Percentiles rank a stretch among this genome's conserved stretches.
Conservation (phyloP, 2,888 invertebrate species). For the Zaprionus obscuricornis region DNA sequence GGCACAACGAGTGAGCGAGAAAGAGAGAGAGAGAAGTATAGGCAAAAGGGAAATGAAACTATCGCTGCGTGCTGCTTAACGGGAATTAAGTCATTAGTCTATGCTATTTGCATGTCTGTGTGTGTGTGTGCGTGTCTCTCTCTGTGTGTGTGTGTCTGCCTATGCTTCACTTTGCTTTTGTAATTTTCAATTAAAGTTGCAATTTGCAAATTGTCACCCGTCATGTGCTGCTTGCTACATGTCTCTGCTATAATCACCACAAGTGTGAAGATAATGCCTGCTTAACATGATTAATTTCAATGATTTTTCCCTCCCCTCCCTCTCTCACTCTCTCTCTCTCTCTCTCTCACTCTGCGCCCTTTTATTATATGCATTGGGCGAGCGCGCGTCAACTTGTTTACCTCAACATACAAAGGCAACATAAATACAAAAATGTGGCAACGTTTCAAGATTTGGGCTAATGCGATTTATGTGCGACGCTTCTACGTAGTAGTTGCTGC, state of each 20-base stretch:
- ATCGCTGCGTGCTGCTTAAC: slow-evolving; percentile 57
- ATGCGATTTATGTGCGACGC: slow-evolving; percentile 62
- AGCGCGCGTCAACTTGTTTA: slow-evolving; percentile 23
- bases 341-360: slow-evolving; percentile 28
- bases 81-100: slow-evolving; percentile 72
- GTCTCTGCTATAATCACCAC: slow-evolving; percentile 42
- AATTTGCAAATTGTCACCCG: slow-evolving; percentile 73
- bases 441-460: slow-evolving; percentile 63
- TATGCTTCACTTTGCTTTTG: slow-evolving; percentile 18
- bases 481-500: slow-evolving; percentile 4
- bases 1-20: background rate
- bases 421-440: slow-evolving; percentile 29
- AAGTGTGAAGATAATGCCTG: slow-evolving; percentile 71
- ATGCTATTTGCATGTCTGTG: background rate
- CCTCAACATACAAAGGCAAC: slow-evolving; percentile 6
- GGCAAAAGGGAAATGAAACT: slow-evolving; percentile 8
- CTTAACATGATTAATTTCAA: slow-evolving; percentile 68
- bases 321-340: too few species aligned
- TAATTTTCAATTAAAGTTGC: slow-evolving; percentile 69
- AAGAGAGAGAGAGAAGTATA: background rate
- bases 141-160: slow-evolving; percentile 2
- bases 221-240: background rate
- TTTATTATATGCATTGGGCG: too few species aligned
- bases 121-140: background rate
- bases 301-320: slow-evolving; percentile 13